Evolutionary conservation across 2,888 invertebrate genomes (phyloP), one percentile per base, ranked within the genome.

Genomic region (Drosophila pseudotalamancana): DNA sequence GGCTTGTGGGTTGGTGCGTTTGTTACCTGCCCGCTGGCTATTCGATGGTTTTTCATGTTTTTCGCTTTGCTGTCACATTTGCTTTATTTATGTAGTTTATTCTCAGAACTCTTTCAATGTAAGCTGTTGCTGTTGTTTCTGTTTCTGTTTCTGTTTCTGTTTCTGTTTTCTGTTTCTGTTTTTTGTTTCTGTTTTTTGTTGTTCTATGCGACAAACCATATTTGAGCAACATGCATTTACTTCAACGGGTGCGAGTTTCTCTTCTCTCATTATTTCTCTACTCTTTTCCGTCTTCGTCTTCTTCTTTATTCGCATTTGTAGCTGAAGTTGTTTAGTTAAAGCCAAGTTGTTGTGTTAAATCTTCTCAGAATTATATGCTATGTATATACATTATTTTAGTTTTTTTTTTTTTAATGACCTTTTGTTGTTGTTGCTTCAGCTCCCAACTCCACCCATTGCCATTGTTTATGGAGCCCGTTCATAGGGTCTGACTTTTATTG

Each of bases 301-400:
- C 8, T 9, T 6, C 32, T 25, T 21, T n/a, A n/a, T n/a, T 18
- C 34, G 25, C 11, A 25, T 19, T 48, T 55, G 54, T 21, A 21
- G 46, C n/a, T 48, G 9, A 21, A 34, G 21, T 59, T 61, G 55
- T 60, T 63, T 55, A 59, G 48, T 64, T 68, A 67, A 51, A 37
- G 29, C n/a, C 49, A 57, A 72, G 21, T 56, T 61, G 18, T 67
- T 40, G 35, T 49, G 55, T 68, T 72, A 50, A 59, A 68, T 40
- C 63, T 72, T 72, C 72, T 61, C 29, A 48, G 72, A 69, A 73
- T 65, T 66, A 49, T 65, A 39, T 50, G 62, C 40, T 43, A 72
- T 50, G 25, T 27, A 27, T 18, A 16, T 29, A 29, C 42, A 18
- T 43, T 4, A 16, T 2, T 16, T n/a, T 5, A 32, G 48, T 60